phyloP scores from a whole-genome alignment of 1,140 invertebrate genomes.

The Agraylea sexmaculata region DNA sequence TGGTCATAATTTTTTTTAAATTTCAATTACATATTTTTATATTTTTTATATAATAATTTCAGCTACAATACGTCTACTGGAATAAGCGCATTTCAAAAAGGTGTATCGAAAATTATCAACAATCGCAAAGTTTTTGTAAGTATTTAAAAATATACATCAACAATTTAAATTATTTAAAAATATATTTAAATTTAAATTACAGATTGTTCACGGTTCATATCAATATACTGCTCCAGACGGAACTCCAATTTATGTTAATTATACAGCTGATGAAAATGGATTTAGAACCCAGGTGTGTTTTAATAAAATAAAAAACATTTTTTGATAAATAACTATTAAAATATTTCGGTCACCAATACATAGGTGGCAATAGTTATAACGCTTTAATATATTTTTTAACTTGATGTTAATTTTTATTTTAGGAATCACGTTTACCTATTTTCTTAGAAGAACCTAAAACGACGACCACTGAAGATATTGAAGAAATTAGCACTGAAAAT shows the following conservation, averaged over 20 bases:
- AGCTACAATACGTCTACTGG: constrained; percentile 56
- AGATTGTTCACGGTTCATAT: constrained; percentile 25
- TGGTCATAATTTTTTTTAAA: not conserved
- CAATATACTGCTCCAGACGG: constrained; percentile 26
- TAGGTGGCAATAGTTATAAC: no score
- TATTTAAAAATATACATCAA: constrained; percentile 4
- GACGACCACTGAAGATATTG: no score
- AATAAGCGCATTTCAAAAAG: constrained; percentile 46
- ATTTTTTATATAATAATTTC: constrained; percentile 18
- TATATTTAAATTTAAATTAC: constrained; percentile 7
- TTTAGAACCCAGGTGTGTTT: constrained; percentile 40
- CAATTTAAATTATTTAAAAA: constrained; percentile 1
- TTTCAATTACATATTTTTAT: not conserved
- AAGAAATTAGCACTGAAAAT: no score
- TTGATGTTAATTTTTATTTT: no score
- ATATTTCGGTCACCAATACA: no score
- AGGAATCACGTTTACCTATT: no score
- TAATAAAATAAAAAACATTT: no score
- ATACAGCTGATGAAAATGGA: constrained; percentile 48
- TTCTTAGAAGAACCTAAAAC: no score
- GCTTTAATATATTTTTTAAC: no score
- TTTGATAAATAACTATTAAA: no score
- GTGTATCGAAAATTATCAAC: constrained; percentile 41
- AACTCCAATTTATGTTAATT: constrained; percentile 30
- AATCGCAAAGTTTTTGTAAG: constrained; percentile 23